Conservation (phyloP, 1,140 invertebrate genomes). For the Cyclina sinensis region DNA sequence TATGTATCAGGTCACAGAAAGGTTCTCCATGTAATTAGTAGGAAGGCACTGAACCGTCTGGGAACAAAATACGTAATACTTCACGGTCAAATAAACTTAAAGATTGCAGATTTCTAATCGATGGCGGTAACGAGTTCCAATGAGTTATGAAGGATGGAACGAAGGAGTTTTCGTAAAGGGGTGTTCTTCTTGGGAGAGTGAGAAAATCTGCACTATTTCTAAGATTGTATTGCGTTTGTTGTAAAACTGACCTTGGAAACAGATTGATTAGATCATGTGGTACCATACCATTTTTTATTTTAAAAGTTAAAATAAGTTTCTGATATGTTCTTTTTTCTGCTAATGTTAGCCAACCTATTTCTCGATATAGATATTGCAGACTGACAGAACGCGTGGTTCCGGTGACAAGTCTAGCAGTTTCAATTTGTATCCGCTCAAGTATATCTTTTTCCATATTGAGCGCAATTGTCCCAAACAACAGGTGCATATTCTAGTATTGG, state of each 20-base stretch:
- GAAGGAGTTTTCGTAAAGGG: constrained; percentile 13
- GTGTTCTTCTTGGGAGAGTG: background rate
- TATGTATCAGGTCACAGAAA: no score
- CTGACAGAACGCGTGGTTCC: constrained; percentile 21
- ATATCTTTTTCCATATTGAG: background rate
- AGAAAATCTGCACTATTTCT: background rate
- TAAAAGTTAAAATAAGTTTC: constrained; percentile 44
- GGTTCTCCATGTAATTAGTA: no score
- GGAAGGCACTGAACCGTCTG: no score
- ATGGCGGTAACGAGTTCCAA: no score
- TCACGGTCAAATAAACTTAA: no score
- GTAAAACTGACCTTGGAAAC: background rate
- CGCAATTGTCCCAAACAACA: constrained; percentile 47
- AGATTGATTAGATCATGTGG: constrained; percentile 23
- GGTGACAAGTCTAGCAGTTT: constrained; percentile 43
- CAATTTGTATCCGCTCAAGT: constrained; percentile 59
- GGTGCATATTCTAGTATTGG: constrained; percentile 63
- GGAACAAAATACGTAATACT: no score
- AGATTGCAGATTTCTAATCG: no score
- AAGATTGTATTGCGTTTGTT: constrained; percentile 1
- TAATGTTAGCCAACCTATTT: constrained; percentile 44
- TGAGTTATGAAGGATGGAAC: background rate
- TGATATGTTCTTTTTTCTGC: background rate
- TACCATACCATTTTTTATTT: constrained; percentile 31
- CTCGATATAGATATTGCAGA: background rate